Base-by-base conservation (phyloP, 2,888 invertebrate species). In the Acrobasis suavella region DNA sequence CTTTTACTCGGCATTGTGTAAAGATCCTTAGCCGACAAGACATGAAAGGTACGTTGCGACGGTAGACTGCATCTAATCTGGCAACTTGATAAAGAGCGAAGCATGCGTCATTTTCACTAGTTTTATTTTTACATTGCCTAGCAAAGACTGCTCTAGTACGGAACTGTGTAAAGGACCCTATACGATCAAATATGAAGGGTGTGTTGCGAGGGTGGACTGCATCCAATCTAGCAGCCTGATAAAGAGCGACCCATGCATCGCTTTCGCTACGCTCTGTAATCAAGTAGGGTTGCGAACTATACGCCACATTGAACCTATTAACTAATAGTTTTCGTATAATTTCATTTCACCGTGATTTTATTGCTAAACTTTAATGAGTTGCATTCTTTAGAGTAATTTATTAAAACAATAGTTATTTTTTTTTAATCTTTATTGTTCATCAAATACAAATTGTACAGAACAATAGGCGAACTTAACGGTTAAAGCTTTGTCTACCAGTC, bases 211-310 rank as follows among this genome's bases (percentile, higher is more conserved):
- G 86, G 87, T 82, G 82, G 81, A 80, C 75, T 75, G 78, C 77
- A 79, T 80, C 81, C 78, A 86, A 87, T 86, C 82, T 83, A 80
- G 81, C 81, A 80, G 76, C 65, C 78, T 75, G 80, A 81, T 85
- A 86, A 86, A 86, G 74, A 81, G 77, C 75, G 77, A 74, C 82
- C 82, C 85, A 85, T 85, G 87, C 80, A 78, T 80, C 77, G 81
- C 71, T 80, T 88, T 88, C 83, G 89, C 85, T 83, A 86, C 85
- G 85, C 81, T 64, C 71, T 74, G 80, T 82, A 86, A 87, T 87
- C 85, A 89, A 88, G 81, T 80, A 83, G 85, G 87, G 87, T 84
- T 85, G 81, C 74, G 79, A 77, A 75, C 60, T 64, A 65, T 64
- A 65, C 60, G 64, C 62, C 72, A 71, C 76, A 74, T 73, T 70